Conservation (phyloP, 2,888 invertebrate genomes). For the Epinotia demarniana region DNA sequence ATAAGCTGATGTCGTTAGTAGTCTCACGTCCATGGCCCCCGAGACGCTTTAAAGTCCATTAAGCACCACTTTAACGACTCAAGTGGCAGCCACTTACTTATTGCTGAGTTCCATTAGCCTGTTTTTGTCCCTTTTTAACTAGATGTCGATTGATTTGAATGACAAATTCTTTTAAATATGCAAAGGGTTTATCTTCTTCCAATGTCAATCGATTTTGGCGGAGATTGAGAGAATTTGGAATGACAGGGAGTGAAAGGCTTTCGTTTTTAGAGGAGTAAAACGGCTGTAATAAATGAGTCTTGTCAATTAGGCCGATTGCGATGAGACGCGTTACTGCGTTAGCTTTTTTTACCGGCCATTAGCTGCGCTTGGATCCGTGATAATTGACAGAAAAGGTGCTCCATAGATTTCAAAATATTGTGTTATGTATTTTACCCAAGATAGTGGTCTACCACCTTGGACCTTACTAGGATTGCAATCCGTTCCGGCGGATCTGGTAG, state of each 20-base stretch:
- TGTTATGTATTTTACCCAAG: no score
- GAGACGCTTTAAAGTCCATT: constrained; percentile 11
- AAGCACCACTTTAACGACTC: constrained; percentile 10
- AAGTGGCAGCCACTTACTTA: constrained; percentile 16
- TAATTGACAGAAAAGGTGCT: no score
- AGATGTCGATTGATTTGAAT: constrained; percentile 9
- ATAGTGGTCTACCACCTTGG: no score
- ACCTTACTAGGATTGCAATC: no score
- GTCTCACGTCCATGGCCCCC: neutral
- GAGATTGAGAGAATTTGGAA: neutral
- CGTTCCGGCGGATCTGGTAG: no score
- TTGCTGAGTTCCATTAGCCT: constrained; percentile 19
- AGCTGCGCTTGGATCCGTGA: no score
- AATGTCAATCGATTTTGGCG: neutral
- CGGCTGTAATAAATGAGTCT: neutral
- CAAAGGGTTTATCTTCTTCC: neutral
- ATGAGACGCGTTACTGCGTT: neutral
- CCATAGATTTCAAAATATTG: no score
- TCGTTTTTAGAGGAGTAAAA: neutral
- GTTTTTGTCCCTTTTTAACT: constrained; percentile 6
- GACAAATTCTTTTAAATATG: constrained; percentile 3
- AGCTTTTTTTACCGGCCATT: no score
- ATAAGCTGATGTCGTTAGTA: neutral
- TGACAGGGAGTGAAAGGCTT: neutral
- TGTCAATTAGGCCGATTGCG: neutral